Base-by-base conservation (phyloP, 2,888 invertebrate species). In the Ormyrus labotus region DNA sequence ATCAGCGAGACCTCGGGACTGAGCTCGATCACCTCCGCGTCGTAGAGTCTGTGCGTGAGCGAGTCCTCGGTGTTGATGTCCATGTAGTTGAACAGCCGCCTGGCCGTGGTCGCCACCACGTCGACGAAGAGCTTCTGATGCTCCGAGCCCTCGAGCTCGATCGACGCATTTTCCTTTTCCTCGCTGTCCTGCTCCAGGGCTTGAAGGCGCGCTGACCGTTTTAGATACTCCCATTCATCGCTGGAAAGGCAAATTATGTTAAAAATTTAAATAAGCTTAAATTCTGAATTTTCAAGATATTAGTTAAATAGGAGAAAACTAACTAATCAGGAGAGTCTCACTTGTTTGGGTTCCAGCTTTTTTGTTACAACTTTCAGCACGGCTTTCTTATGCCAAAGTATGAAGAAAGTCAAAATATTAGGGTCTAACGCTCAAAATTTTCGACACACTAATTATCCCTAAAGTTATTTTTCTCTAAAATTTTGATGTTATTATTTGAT, bases 171-270 rank as follows among this genome's bases (percentile, higher is more conserved):
- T 72, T 90, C 90, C 60, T 88, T 89, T 61, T 88, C 89, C 71
- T 88, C 89, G 10, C 83, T 84, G 19, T 87, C 87, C 19, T 19
- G 19, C 19, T 86, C 88, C 45, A 93, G 83, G 4, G 85, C 83
- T 50, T 88, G 86, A 3, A 88, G 84, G 0, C 87, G 85, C 3
- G 88, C 88, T 84, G 90, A 85, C 80, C 87, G 94, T 87, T 95
- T 96, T 11, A 99, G 92, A 90, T 97, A 96, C 85, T 96, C 95
- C 99, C 99, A 99, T 91, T 99, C 99, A 89, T 99, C 99, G 48
- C 97, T 97, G 92, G 5, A 58, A 53, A 45, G n/a, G 5, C 6
- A 64, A 19, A 19, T 19, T 19, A 19, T 1, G 19, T 19, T 19
- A 19, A 1, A 19, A 19, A 19, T 19, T 2, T 19, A 1, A 19